A percentile compares a stretch with the other conserved stretches of the same genome.
phyloP scores from a whole-genome alignment of 1,140 invertebrate species.

The Anoplolepis gracilipes region DNA sequence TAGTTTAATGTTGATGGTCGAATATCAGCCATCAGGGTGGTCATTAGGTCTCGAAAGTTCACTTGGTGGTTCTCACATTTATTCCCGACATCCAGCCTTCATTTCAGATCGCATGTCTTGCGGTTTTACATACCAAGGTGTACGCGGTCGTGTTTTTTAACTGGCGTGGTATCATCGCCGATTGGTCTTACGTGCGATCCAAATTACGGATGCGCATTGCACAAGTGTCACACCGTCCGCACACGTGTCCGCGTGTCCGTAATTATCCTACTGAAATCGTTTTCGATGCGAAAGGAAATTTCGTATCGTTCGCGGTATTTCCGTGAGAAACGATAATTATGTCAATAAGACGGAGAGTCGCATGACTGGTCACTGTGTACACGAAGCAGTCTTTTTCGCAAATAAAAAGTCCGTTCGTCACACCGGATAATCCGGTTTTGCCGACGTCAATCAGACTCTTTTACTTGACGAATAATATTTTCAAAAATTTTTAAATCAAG shows the following conservation, averaged over 20 bases:
- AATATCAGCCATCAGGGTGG: too few relatives aligned
- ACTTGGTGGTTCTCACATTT: background rate
- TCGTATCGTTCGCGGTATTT: background rate
- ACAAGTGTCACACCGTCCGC: conserved; percentile 19
- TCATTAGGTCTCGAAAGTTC: too few relatives aligned
- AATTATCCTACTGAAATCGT: background rate
- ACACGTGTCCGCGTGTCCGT: background rate
- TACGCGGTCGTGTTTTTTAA: conserved; percentile 5
- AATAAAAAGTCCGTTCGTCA: background rate
- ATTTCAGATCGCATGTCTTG: background rate
- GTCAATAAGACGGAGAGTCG: conserved; percentile 3
- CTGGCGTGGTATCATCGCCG: background rate
- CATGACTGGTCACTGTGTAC: background rate
- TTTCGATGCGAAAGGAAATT: background rate
- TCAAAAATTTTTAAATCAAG: background rate
- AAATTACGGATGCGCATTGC: conserved; percentile 28
- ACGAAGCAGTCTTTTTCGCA: background rate
- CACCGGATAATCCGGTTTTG: background rate
- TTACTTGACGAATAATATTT: background rate
- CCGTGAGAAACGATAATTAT: conserved; percentile 14
- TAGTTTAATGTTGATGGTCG: background rate
- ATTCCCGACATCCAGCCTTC: background rate
- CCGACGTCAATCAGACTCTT: background rate
- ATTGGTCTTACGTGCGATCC: background rate
- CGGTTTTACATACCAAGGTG: background rate